Evolutionary conservation across 2,888 invertebrate genomes (phyloP).

Genomic region (Mythimna loreyi): DNA sequence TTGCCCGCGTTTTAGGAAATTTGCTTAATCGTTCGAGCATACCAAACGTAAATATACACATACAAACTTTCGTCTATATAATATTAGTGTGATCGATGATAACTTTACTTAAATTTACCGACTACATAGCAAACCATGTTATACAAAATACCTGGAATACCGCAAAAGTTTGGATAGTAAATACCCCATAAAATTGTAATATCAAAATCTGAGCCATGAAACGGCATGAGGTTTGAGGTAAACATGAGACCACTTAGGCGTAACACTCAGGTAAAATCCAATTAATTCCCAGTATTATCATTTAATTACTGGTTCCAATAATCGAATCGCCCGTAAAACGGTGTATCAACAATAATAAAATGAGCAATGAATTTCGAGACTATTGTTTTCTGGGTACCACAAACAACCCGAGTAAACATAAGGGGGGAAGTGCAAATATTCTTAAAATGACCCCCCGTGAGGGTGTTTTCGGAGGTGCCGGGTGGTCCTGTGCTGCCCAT

Average conservation of each 20-base stretch:
- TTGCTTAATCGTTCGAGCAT: too few relatives aligned
- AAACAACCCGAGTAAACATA: constrained; percentile 90
- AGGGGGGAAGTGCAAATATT: constrained; percentile 88
- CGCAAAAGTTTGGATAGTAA: constrained; percentile 27
- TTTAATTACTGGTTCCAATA: constrained; percentile 90
- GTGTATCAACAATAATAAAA: constrained; percentile 91
- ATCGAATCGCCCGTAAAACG: constrained; percentile 90
- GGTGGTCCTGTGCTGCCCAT: constrained; percentile 81
- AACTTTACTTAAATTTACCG: background rate
- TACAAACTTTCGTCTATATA: too few relatives aligned
- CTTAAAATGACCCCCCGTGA: constrained; percentile 88
- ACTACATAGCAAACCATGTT: background rate
- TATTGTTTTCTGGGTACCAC: constrained; percentile 90
- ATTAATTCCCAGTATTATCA: constrained; percentile 90
- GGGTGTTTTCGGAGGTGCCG: constrained; percentile 75
- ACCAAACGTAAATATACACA: too few relatives aligned
- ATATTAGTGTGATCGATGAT: too few relatives aligned
- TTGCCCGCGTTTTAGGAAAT: too few relatives aligned
- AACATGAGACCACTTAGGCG: constrained; percentile 70
- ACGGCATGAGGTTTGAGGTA: constrained; percentile 59
- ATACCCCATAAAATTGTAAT: constrained; percentile 42
- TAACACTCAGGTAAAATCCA: constrained; percentile 87
- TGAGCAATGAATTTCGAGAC: constrained; percentile 90
- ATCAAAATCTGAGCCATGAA: constrained; percentile 51
- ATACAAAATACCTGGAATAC: background rate